Conservation (phyloP, 2,113 vertebrate species). For the Mormyrus lacerda region DNA sequence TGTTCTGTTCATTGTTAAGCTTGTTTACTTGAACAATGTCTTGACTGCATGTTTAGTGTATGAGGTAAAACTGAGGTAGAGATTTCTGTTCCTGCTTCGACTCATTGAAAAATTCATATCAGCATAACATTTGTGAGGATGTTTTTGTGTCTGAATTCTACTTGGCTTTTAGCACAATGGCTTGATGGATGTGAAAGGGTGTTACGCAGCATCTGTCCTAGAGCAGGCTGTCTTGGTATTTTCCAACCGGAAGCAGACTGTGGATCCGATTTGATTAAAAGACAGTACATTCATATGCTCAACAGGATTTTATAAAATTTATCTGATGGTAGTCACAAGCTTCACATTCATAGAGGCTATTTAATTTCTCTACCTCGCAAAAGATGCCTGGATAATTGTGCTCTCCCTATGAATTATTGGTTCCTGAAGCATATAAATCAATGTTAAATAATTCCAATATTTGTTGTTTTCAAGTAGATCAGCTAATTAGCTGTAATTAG, state of each 20-base stretch:
- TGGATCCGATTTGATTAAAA: neutral
- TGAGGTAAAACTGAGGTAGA: neutral
- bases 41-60: neutral
- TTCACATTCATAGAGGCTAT: neutral
- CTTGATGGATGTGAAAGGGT: neutral
- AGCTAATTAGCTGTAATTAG: neutral
- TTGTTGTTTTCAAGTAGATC: neutral
- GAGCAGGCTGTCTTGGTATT: neutral
- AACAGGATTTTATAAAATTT: neutral
- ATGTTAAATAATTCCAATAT: neutral
- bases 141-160: neutral
- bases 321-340: neutral
- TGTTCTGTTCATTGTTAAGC: neutral
- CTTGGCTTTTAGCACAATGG: neutral
- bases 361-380: neutral
- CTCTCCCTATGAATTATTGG: neutral
- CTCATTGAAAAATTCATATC: neutral
- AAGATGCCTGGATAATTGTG: neutral
- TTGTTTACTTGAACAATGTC: neutral
- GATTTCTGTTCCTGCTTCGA: neutral
- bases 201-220: neutral
- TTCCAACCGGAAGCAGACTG: neutral
- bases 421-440: neutral
- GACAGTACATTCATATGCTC: neutral
- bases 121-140: neutral